Percentiles rank a stretch among this genome's conserved stretches.
Conservation (phyloP, 1,140 invertebrate genomes). For the Diabrotica undecimpunctata region DNA sequence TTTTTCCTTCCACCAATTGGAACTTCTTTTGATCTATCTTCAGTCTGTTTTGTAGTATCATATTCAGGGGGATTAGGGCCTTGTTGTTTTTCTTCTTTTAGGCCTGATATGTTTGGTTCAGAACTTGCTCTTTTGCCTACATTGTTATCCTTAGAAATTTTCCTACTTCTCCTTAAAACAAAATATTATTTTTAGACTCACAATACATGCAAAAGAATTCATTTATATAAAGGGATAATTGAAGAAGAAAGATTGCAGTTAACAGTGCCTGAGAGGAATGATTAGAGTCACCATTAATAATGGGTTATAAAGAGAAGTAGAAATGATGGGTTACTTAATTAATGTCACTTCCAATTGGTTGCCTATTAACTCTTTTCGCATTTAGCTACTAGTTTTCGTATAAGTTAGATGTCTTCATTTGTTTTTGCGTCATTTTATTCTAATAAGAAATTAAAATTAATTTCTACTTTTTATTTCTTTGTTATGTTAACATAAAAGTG, state of each 20-base stretch:
- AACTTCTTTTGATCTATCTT: constrained; percentile 9
- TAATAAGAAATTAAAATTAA: too few species aligned
- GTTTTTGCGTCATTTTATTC: too few species aligned
- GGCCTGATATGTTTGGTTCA: constrained; percentile 36
- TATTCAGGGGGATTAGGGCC: constrained; percentile 18
- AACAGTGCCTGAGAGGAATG: neutral
- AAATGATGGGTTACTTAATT: too few species aligned
- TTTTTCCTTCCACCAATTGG: constrained; percentile 25
- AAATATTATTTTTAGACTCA: neutral
- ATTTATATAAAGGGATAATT: neutral
- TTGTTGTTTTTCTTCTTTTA: constrained; percentile 17
- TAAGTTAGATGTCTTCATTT: too few species aligned
- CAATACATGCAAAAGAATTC: constrained; percentile 13
- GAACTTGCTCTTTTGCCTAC: constrained; percentile 36
- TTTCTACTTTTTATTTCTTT: too few species aligned
- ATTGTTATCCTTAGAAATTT: constrained; percentile 32
- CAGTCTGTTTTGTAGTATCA: constrained; percentile 7
- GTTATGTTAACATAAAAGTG: too few species aligned
- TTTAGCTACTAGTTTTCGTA: too few species aligned
- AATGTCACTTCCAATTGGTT: too few species aligned
- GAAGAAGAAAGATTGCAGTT: neutral
- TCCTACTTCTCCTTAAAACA: constrained; percentile 27
- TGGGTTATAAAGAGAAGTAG: too few species aligned
- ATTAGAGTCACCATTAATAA: too few species aligned
- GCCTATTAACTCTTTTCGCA: too few species aligned